These are phyloP conservation scores for Cryptophagus acutangulus DNA, from an alignment of 2,888 invertebrate species.

Conservation along the genomic window DNA sequence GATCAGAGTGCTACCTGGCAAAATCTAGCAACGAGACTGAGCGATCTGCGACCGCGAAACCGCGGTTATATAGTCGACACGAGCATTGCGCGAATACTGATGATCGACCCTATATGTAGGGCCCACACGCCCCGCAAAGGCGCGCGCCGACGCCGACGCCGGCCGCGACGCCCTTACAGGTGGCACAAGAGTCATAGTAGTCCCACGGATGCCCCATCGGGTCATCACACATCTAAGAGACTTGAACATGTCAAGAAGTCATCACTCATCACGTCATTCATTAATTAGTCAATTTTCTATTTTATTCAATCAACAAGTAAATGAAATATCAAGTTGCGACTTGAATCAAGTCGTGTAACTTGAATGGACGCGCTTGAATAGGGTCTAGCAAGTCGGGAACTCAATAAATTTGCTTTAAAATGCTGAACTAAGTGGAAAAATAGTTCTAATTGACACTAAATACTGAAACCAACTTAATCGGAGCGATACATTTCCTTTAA, in stretches of 20 bases:
- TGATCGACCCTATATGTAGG: conserved; percentile 41
- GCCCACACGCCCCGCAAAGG: conserved; percentile 39
- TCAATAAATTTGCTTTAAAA: too few relatives aligned
- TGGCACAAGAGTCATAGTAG: conserved; percentile 34
- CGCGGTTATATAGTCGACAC: conserved; percentile 44
- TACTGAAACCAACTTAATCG: too few relatives aligned
- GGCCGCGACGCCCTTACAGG: conserved; percentile 39
- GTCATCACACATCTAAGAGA: conserved; percentile 19
- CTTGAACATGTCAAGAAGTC: conserved; percentile 23
- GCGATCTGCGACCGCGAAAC: conserved; percentile 37
- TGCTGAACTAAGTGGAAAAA: too few relatives aligned
- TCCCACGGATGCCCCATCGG: conserved; percentile 13
- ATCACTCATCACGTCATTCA: too few relatives aligned
- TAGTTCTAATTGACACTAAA: too few relatives aligned
- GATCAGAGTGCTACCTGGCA: too few relatives aligned
- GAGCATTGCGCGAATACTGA: conserved; percentile 46
- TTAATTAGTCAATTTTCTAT: neutral
- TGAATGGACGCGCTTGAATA: too few relatives aligned
- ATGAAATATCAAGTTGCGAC: too few relatives aligned
- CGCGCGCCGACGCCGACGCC: conserved; percentile 37
- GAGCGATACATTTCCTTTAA: too few relatives aligned
- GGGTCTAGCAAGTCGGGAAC: too few relatives aligned
- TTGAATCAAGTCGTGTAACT: too few relatives aligned
- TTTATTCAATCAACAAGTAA: too few relatives aligned
- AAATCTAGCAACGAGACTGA: conserved; percentile 36